Conservation (phyloP, 2,888 invertebrate species). For the Encarsia formosa region DNA sequence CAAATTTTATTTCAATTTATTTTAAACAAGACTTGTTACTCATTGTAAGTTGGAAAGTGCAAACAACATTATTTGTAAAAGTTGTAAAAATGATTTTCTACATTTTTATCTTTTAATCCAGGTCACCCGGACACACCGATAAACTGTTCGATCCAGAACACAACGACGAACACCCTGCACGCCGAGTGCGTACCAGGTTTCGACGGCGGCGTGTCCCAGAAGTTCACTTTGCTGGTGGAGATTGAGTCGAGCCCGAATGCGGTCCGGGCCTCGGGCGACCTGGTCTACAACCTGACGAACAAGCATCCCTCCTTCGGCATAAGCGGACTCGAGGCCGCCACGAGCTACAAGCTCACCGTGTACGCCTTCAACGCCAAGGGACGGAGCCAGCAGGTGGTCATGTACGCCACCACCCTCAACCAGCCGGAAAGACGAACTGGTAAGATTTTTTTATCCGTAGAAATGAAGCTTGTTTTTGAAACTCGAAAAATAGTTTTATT, state of each 20-base stretch:
- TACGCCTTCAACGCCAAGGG: conserved; percentile 72
- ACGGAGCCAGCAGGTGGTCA: conserved; percentile 61
- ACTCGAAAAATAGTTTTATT: too few species aligned
- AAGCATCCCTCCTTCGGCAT: conserved; percentile 63
- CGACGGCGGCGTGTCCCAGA: conserved; percentile 71
- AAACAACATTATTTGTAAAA: too few species aligned
- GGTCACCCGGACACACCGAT: conserved; percentile 70
- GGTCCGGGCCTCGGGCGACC: conserved; percentile 53
- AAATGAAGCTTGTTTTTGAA: too few species aligned
- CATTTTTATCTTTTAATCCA: conserved; percentile 40
- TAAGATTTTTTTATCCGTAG: too few species aligned
- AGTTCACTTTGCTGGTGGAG: conserved; percentile 68
- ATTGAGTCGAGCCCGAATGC: conserved; percentile 52
- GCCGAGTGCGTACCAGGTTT: conserved; percentile 73
- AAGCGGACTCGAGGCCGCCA: conserved; percentile 64
- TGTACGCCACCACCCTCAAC: conserved; percentile 69
- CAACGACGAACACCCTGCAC: conserved; percentile 67
- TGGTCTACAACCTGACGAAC: conserved; percentile 59
- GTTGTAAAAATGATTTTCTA: too few species aligned
- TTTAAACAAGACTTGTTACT: too few species aligned
- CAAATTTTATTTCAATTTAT: too few species aligned
- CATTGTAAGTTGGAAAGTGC: too few species aligned
- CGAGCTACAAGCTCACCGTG: conserved; percentile 64
- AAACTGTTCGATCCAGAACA: conserved; percentile 71
- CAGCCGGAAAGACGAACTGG: conserved; percentile 71